Conservation (phyloP, 2,797 vertebrate genomes). For the Poeciliopsis gracilis region DNA sequence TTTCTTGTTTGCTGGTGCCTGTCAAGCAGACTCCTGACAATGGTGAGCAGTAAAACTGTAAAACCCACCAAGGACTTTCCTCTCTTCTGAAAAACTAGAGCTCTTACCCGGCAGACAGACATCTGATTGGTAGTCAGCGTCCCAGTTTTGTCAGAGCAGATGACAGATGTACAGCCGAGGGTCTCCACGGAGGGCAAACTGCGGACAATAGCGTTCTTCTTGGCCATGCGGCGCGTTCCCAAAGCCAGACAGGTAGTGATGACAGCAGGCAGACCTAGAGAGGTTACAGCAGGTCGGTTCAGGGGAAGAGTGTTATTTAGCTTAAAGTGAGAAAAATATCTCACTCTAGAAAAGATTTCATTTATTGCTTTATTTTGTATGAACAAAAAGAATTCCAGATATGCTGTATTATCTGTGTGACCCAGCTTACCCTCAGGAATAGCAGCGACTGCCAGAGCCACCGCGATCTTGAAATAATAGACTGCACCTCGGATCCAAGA, state of each 20-base stretch:
- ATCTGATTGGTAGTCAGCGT: constrained; percentile 99
- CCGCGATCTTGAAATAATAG: constrained; percentile 98
- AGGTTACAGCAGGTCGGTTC: constrained; percentile 14
- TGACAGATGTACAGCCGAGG: constrained; percentile 96
- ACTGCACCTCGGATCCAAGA: constrained; percentile 98
- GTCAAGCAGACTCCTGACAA: not conserved
- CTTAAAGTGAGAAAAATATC: not conserved
- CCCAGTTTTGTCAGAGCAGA: constrained; percentile 98
- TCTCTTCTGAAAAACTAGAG: not conserved
- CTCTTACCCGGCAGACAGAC: constrained; percentile 96
- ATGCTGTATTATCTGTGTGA: not conserved
- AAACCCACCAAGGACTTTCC: not conserved
- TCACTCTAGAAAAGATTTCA: not conserved
- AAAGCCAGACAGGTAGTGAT: constrained; percentile 98
- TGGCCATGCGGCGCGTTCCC: constrained; percentile 98
- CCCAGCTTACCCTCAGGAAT: constrained; percentile 88
- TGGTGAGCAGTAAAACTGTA: not conserved
- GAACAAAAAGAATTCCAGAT: constrained; percentile 5
- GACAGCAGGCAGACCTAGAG: constrained; percentile 89
- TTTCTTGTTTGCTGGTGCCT: not conserved
- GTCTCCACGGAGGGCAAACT: constrained; percentile 97
- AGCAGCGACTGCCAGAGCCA: constrained; percentile 95
- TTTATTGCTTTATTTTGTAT: not conserved
- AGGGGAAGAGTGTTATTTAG: constrained; percentile 12
- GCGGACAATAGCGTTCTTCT: constrained; percentile 97